Base-by-base conservation (phyloP, 2,888 invertebrate genomes). In the Oxyteleia sp. region DNA sequence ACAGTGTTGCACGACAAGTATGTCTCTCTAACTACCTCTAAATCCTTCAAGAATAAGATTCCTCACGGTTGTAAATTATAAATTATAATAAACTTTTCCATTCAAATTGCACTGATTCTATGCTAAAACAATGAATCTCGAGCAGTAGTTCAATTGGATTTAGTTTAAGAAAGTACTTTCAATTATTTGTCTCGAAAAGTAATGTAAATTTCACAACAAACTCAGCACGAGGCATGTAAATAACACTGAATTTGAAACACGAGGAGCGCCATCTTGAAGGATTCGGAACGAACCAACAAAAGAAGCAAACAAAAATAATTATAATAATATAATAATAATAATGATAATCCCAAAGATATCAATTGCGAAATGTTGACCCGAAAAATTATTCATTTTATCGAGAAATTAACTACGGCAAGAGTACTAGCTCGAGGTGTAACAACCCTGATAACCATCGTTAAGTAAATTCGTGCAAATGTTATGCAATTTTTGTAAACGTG, bases 1-100 rank as follows among this genome's bases (percentile, higher is more conserved):
- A 72, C 72, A 61, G 72, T n/a, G 20, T 61, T 72, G 61, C 43
- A 72, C 15, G 49, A 61, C 5, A 13, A 57, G 32, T 35, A 11
- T 57, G n/a, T n/a, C n/a, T 35, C 7, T 57, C 47, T 29, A 61
- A 43, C 53, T 68, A 68, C 41, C 41, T 51, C 51, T 66, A 29
- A 53, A 53, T 53, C 53, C 49, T 68, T 68, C 43, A 53, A 68
- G 18, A 53, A 10, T n/a, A 26, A 38, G 43, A 53, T 51, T 41
- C 53, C 18, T 35, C 4, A 18, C 10, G 8, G n/a, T 29, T 51
- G 41, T 53, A 51, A 35, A 51, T 26, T 35, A 35, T 35, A 35
- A 8, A n/a, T n/a, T n/a, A n/a, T n/a, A n/a, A n/a, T n/a, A n/a
- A n/a, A n/a, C n/a, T n/a, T n/a, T n/a, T n/a, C n/a, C n/a, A n/a